Conservation (phyloP, 2,888 invertebrate species). For the Melieria omissa region DNA sequence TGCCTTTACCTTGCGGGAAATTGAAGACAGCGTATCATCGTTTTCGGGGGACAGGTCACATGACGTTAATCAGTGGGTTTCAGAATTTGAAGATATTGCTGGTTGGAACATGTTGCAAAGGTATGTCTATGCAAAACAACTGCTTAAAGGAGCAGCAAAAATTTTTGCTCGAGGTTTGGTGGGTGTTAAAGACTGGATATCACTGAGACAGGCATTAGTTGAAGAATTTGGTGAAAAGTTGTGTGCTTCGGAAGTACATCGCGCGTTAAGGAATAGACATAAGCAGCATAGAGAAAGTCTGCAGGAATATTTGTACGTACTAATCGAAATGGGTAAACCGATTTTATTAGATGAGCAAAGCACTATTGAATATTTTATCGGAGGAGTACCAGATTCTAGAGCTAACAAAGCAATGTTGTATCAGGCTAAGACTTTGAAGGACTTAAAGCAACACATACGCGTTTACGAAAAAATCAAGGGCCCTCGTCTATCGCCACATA, state of each 20-base stretch:
- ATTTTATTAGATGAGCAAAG: conserved; percentile 1
- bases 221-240: conserved; percentile 10
- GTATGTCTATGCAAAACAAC: background rate
- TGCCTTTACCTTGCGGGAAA: conserved; percentile 11
- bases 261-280: background rate
- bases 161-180: conserved; percentile 30
- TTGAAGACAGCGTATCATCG: conserved; percentile 6
- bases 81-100: conserved; percentile 25
- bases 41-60: background rate
- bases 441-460: conserved; percentile 13
- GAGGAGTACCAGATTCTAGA: conserved; percentile 7
- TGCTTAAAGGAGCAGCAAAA: conserved; percentile 24
- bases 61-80: conserved; percentile 8
- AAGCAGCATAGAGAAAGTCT: conserved; percentile 20
- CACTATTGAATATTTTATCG: background rate
- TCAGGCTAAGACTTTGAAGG: conserved; percentile 14
- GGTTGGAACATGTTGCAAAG: conserved; percentile 26
- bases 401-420: conserved; percentile 13
- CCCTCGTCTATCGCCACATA: background rate
- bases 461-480: conserved; percentile 16
- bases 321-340: conserved; percentile 20
- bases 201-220: conserved; percentile 14
- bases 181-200: conserved; percentile 15
- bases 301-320: conserved; percentile 22
- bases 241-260: conserved; percentile 25